Percentiles rank a stretch among this genome's conserved stretches.
Evolutionary conservation across 2,888 invertebrate species (phyloP).

Genomic region (Drosophila nr. medialis): DNA sequence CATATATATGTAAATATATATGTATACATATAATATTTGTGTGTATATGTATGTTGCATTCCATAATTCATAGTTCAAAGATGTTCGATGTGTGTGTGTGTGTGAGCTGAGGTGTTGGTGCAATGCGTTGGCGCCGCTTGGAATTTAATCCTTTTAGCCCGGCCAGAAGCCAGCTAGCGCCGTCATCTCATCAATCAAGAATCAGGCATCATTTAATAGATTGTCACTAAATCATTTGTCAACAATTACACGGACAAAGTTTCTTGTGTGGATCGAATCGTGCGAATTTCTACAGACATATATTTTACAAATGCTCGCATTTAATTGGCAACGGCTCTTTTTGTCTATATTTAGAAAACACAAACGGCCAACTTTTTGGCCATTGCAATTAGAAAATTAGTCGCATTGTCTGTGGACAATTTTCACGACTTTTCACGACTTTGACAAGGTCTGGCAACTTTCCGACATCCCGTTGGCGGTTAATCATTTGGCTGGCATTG

Average conservation of each 20-base stretch:
- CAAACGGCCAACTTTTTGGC: constrained; percentile 57
- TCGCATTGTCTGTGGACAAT: constrained; percentile 46
- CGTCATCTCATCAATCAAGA: constrained; percentile 63
- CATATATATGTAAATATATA: neutral
- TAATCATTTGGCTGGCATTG: constrained; percentile 66
- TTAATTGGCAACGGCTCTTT: constrained; percentile 36
- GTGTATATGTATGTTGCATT: constrained; percentile 30
- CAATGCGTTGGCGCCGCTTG: constrained; percentile 40
- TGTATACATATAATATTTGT: constrained; percentile 6
- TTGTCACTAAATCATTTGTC: constrained; percentile 77
- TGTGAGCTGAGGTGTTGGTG: constrained; percentile 17
- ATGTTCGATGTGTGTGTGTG: neutral
- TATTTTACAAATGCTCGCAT: constrained; percentile 35
- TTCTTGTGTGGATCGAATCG: constrained; percentile 36
- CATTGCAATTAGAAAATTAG: constrained; percentile 76
- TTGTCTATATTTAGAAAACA: constrained; percentile 19
- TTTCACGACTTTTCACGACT: constrained; percentile 26
- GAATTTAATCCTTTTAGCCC: constrained; percentile 74
- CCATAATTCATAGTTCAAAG: constrained; percentile 65
- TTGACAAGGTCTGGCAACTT: constrained; percentile 47
- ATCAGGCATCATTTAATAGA: constrained; percentile 70
- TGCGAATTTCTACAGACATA: constrained; percentile 1
- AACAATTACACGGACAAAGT: constrained; percentile 56
- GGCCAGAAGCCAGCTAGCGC: constrained; percentile 1
- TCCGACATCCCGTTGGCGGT: constrained; percentile 21